Conservation (phyloP, 2,888 invertebrate genomes). For the Iselma pallidipennis region DNA sequence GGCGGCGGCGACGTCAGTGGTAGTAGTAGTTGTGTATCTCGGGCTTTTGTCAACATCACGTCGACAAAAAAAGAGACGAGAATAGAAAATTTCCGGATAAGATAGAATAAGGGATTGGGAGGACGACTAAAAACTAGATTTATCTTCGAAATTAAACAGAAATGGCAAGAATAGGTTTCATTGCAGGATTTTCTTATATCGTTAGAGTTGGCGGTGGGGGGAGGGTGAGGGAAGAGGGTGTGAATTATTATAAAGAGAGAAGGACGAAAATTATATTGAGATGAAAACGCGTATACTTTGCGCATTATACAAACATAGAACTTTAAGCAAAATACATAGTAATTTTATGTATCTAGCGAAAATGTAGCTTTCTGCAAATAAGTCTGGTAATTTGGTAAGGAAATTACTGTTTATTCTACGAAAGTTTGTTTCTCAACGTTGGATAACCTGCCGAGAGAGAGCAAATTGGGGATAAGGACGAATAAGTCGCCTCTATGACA, state of each 20-base stretch:
- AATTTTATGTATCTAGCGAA: conserved; percentile 56
- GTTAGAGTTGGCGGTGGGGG: conserved; percentile 11
- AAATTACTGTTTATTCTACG: conserved; percentile 57
- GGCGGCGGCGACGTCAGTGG: neutral
- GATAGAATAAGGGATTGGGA: too few relatives aligned
- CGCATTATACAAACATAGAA: conserved; percentile 49
- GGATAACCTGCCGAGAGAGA: conserved; percentile 41
- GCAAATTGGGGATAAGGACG: conserved; percentile 39
- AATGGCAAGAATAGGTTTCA: too few relatives aligned
- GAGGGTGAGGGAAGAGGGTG: conserved; percentile 6
- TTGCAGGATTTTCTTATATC: conserved; percentile 8
- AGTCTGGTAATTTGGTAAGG: conserved; percentile 57
- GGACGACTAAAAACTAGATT: too few relatives aligned
- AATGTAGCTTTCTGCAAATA: conserved; percentile 56
- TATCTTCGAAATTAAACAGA: too few relatives aligned
- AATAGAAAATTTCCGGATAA: too few relatives aligned
- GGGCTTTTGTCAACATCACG: too few relatives aligned
- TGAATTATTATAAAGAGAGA: conserved; percentile 30
- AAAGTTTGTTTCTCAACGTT: conserved; percentile 50
- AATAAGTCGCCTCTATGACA: too few relatives aligned
- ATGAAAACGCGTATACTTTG: conserved; percentile 47
- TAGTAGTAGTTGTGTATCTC: conserved; percentile 33
- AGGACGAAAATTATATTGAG: conserved; percentile 39
- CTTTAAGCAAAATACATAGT: conserved; percentile 55
- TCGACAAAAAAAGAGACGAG: too few relatives aligned